Evolutionary conservation across 2,113 vertebrate genomes (phyloP), one percentile per base, ranked within the genome.

Genomic region (Bubo scandiacus): DNA sequence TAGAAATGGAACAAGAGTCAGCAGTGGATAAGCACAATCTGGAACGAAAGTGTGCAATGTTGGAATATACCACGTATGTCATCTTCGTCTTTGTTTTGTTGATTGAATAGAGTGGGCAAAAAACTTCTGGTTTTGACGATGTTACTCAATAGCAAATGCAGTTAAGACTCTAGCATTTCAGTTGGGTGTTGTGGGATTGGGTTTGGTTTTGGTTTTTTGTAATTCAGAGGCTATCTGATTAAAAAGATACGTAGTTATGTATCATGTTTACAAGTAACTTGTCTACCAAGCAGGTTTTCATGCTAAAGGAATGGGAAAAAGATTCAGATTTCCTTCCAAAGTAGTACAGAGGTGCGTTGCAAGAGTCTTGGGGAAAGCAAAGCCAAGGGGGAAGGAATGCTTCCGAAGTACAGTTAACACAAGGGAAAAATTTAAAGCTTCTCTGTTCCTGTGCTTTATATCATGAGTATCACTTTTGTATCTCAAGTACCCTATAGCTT

Each of bases 31-130:
- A 96, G 54, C 98, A 98, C 96, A 98, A 98, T 11, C 96, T 98
- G 86, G 98, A 98, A 54, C 89, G 98, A 1, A 98, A 98, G 67
- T 98, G 98, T 30, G 98, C 97, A 2, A 98, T 98, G 97, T 57
- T 98, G 97, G 97, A 98, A 40, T 98, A 98, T 6, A 98, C 96
- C 66, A 97, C 96, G 98, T 98, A 95, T 4, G 98, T 98, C 49
- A 47, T 51, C 11, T 19, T 5, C 16, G 34, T 13, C 13, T 25
- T 25, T 11, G 11, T 30, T 2, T 5, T 11, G 23, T 54, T 38
- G 21, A 26, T 42, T 7, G 26, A 12, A 27, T 32, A 80, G 36
- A 72, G 22, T 2, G 25, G 54, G 67, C 55, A 40, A 32, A 61
- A 57, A 71, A 4, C 36, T 49, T 23, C 30, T 14, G 19, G 6